Conservation (phyloP, 2,888 invertebrate species). For the Neuroscelio doddi region DNA sequence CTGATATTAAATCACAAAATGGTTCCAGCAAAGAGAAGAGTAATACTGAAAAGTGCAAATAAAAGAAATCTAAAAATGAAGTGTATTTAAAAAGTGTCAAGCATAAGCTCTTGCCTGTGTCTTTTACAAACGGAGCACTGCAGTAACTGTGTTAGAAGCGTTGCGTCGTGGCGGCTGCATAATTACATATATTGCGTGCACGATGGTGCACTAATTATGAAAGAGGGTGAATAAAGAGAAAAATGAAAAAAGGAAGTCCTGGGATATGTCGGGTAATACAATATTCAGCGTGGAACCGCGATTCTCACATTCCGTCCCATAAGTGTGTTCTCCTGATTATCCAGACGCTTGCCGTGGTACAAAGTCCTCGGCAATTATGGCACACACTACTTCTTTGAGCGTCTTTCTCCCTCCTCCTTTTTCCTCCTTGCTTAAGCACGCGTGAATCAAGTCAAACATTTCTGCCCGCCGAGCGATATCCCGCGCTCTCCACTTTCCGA, state of each 20-base stretch:
- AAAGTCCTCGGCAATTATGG: slow-evolving; percentile 44
- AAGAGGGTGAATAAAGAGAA: slow-evolving; percentile 30
- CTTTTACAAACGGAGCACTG: slow-evolving; percentile 13
- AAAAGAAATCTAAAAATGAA: not conserved
- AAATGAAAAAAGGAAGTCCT: slow-evolving; percentile 28
- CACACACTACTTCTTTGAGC: slow-evolving; percentile 21
- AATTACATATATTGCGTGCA: slow-evolving; percentile 51
- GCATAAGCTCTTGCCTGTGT: not conserved
- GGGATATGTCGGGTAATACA: slow-evolving; percentile 22
- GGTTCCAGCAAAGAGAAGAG: not conserved
- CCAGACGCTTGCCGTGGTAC: slow-evolving; percentile 23
- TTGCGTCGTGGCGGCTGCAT: slow-evolving; percentile 43
- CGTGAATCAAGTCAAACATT: slow-evolving; percentile 7
- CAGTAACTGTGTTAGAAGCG: slow-evolving; percentile 17
- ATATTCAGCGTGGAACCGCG: slow-evolving; percentile 36
- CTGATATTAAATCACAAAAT: no score
- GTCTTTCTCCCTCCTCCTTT: not conserved
- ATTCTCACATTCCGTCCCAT: slow-evolving; percentile 40
- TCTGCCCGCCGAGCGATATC: not conserved
- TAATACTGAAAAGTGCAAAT: not conserved
- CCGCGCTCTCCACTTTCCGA: not conserved
- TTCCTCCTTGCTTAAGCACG: slow-evolving; percentile 29
- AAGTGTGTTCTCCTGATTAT: slow-evolving; percentile 23
- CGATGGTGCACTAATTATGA: slow-evolving; percentile 55
- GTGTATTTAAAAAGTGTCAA: not conserved